A percentile compares a stretch with the other conserved stretches of the same genome.
These are phyloP conservation scores for Dolichallabes microphthalmus DNA, from an alignment of 2,113 vertebrate genomes.

Conservation along the genomic window DNA sequence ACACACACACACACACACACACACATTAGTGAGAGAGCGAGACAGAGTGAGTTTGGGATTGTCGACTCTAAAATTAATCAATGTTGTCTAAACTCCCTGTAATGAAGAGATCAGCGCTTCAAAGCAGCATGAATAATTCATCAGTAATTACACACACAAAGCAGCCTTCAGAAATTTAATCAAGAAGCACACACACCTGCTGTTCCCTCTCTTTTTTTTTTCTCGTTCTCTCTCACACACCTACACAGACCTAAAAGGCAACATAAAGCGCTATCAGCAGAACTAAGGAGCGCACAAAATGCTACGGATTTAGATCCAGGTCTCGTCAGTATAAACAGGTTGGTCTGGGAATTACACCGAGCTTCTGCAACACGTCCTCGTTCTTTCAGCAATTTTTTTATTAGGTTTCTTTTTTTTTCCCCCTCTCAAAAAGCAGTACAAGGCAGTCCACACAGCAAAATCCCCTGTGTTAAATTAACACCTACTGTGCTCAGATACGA, in stretches of 20 bases:
- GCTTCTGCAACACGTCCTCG: constrained; percentile 1
- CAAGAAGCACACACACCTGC: constrained; percentile 47
- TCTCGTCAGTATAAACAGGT: neutral
- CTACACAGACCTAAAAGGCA: constrained; percentile 27
- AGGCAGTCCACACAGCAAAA: neutral
- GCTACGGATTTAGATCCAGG: constrained; percentile 9
- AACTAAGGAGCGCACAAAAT: neutral
- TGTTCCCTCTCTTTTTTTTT: constrained; percentile 18
- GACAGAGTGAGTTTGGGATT: constrained; percentile 12
- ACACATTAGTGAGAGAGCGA: neutral
- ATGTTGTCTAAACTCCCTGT: constrained; percentile 49
- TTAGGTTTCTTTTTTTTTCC: too few relatives aligned
- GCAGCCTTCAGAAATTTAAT: constrained; percentile 45
- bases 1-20: constrained; percentile 4
- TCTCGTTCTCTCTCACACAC: neutral
- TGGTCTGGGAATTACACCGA: constrained; percentile 14
- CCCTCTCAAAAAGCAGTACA: neutral
- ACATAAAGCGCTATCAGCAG: constrained; percentile 23
- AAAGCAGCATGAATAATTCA: constrained; percentile 54
- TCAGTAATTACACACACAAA: constrained; percentile 49
- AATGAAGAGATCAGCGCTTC: constrained; percentile 49
- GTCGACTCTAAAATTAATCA: constrained; percentile 45
- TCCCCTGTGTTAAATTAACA: constrained; percentile 18
- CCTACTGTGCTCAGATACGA: constrained; percentile 25
- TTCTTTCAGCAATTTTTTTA: constrained; percentile 12